Base-by-base conservation (phyloP, 37 sponge, comb jelly and placozoan genomes). In the Halichondria panicea region DNA sequence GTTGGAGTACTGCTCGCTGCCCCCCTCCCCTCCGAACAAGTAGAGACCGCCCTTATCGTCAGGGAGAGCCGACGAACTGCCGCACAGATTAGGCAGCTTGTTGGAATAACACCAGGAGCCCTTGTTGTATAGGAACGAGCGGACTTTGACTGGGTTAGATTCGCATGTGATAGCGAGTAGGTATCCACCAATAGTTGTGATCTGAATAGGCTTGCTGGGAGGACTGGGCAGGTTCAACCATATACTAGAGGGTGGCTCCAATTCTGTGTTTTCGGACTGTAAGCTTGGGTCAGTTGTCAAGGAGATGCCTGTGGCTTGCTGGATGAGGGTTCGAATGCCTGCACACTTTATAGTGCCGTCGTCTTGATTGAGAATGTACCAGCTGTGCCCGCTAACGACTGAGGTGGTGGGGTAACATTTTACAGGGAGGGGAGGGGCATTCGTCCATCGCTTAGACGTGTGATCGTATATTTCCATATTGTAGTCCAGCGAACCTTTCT, bases 1-100 rank as follows among this genome's bases (percentile, higher is more conserved):
- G 54, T 70, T 70, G 25, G 71, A 70, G 34, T 70, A 70, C 7
- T 70, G 71, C 13, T 30, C 8, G 54, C 52, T 32, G 1, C 22
- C 71, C 36, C 42, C 52, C 4, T 70, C 71, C 1, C 71, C 71
- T 28, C 71, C 71, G 19, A 70, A 24, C 36, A 70, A 34, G 34
- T 32, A 48, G 13, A 70, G 71, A 3, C 31, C 33, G 33, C 71
- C 71, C 4, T n/a, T 12, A 1, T 27, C 18, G 3, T 21, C 11
- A 3, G 24, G 33, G 30, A 52, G 13, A 18, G 19, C 24, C 24
- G 53, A 27, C 22, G 71, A 30, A 52, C 27, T 50, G 50, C 25
- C 33, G 33, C 31, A 27, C 1, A 70, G 27, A 3, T 18, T 25
- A 3, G 71, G 52, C 1, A 70, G 50, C 39, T 28, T 64, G 35